Evolutionary conservation across 2,888 invertebrate species (phyloP), one percentile per base, ranked within the genome.

Genomic region (Apotomis capreana): DNA sequence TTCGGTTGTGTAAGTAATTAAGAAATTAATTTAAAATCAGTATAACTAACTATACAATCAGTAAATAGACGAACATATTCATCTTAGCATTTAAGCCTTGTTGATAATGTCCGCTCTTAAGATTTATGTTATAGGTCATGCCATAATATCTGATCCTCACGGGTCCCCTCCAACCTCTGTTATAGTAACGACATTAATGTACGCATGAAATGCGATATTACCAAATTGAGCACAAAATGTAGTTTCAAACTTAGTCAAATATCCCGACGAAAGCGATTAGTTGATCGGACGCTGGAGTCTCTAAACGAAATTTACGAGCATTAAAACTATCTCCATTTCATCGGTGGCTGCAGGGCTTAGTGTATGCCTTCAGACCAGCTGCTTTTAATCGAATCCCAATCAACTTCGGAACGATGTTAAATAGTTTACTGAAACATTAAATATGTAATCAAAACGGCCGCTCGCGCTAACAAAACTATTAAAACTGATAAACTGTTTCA

Each of bases 271-370:
- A 84, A 88, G 84, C 88, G 89, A 91, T 91, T 90, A 88, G 87
- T 87, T 83, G 87, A 88, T 88, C 86, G 87, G 83, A 83, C 85
- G 86, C 77, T 79, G 78, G 81, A 87, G 87, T 82, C 84, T 86
- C 84, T 82, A 80, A 88, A 89, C 86, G 80, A 90, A 91, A 92
- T 91, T 92, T 91, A 91, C 87, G 90, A 87, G 88, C 88, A 88
- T 92, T 91, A 91, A 90, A 92, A 92, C 92, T 92, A 92, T 90
- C 88, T 91, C 87, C 84, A 87, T 88, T 91, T 87, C 88, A 89
- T 88, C 88, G 85, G 77, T 80, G 83, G 84, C 85, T 87, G 81
- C 83, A 86, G 85, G 86, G 87, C 83, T 87, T 84, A 83, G 83
- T 81, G 83, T 80, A 74, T 81, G 84, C 81, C 80, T 85, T 81